Evolutionary conservation across 2,797 vertebrate species (phyloP).

Genomic region (Sciaenops ocellatus): DNA sequence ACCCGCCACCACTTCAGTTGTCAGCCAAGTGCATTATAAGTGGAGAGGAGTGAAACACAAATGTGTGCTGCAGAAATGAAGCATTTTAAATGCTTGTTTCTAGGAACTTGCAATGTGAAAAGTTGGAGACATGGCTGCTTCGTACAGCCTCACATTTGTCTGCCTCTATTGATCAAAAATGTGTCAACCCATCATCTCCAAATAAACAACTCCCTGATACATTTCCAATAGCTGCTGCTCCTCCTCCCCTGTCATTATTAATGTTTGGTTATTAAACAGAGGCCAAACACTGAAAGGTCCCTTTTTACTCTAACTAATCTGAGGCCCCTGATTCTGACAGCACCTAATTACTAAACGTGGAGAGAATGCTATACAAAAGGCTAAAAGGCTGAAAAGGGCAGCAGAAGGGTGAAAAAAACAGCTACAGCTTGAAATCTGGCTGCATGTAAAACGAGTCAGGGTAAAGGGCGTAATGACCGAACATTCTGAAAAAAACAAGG

Average conservation of each 20-base stretch:
- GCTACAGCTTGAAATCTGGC: constrained; percentile 28
- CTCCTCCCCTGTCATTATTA: constrained; percentile 29
- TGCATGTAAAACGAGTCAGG: constrained; percentile 10
- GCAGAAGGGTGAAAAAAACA: constrained; percentile 14
- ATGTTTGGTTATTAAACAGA: constrained; percentile 50
- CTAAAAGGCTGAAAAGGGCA: constrained; percentile 41
- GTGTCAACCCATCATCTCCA: constrained; percentile 21
- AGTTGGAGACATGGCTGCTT: background rate
- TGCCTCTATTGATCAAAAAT: background rate
- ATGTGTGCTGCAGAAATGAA: constrained; percentile 1
- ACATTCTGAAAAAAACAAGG: constrained; percentile 39
- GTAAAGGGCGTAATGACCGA: constrained; percentile 23
- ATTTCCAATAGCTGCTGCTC: constrained; percentile 32
- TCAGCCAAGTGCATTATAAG: constrained; percentile 44
- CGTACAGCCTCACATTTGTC: background rate
- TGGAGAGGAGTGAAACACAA: constrained; percentile 27
- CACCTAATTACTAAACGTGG: constrained; percentile 52
- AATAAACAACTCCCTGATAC: constrained; percentile 34
- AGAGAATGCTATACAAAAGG: constrained; percentile 38
- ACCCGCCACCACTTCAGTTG: constrained; percentile 45
- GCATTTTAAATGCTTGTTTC: constrained; percentile 2
- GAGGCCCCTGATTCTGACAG: constrained; percentile 50
- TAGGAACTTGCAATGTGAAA: background rate
- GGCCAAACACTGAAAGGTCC: constrained; percentile 27
- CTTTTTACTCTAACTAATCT: constrained; percentile 43